Percentiles rank a stretch among this genome's conserved stretches.
Evolutionary conservation across 2,113 vertebrate species (phyloP).

Genomic region (Empidonax traillii): DNA sequence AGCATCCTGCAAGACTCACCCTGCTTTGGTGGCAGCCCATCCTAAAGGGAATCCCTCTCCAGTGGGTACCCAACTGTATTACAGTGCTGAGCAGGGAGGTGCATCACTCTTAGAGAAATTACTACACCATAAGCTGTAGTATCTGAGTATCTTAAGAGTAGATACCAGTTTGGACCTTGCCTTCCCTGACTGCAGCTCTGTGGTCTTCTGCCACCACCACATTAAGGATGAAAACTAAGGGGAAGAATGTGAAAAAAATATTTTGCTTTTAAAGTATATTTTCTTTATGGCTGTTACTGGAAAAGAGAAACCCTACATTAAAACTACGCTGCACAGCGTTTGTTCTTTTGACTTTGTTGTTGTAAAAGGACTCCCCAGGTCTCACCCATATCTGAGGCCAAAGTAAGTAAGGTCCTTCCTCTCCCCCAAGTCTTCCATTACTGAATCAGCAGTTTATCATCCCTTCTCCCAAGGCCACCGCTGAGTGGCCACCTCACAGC

Average conservation of each 20-base stretch:
- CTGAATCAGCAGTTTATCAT: not conserved
- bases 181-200: not conserved
- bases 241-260: conserved; percentile 23
- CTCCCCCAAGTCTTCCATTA: not conserved
- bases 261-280: conserved; percentile 28
- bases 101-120: not conserved
- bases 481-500: not conserved
- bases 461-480: not conserved
- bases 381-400: not conserved
- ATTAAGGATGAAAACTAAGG: not conserved
- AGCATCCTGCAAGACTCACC: not conserved
- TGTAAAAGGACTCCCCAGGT: not conserved
- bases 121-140: not conserved
- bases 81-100: not conserved
- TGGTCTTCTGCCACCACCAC: not conserved
- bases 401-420: conserved; percentile 34
- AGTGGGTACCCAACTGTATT: not conserved
- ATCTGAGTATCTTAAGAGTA: not conserved
- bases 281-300: conserved; percentile 6
- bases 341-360: not conserved
- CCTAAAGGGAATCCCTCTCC: not conserved
- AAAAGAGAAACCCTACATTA: not conserved
- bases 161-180: not conserved
- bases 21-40: not conserved
- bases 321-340: not conserved